Base-by-base conservation (phyloP, 2,888 invertebrate genomes). In the Caenorhabditis drosophilae region DNA sequence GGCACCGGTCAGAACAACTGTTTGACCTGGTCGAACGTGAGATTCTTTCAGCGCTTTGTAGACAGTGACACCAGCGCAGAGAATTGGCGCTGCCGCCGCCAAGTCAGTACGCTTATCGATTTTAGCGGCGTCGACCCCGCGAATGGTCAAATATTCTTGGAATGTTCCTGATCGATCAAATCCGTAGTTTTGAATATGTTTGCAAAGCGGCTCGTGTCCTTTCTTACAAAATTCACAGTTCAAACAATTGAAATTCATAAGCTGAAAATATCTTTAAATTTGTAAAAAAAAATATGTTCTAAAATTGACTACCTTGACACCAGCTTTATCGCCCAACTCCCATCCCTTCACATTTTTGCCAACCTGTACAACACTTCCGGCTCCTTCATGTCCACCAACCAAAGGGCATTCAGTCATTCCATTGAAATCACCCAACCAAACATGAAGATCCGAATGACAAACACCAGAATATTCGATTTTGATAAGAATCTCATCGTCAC, bases 371-470 rank as follows among this genome's bases (percentile, higher is more conserved):
- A 74, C 74, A 25, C 51, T 48, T 44, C 74, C 74, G 45, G 64
- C 70, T 47, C 74, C 74, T 64, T 74, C 74, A 49, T 74, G 74
- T 44, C 74, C 74, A 35, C 71, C 73, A 40, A 73, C 63, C 31
- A 66, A 48, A 45, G 69, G 69, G 36, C 59, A 59, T 23, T 49
- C 51, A 26, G 47, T 62, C 46, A 60, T 55, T 27, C 35, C 55
- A 12, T 54, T 49, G 42, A 55, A 46, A 34, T 68, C 68, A 34
- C 68, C 68, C 9, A 63, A 49, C 63, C 63, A 68, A 22, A 54
- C 60, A 35, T 68, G 64, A 26, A 74, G 57, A 53, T 74, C 74
- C 12, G 70, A 68, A 49, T 73, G 72, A 51, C 74, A 74, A 22
- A 74, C 70, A 46, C 71, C 71, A 36, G 71, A 66, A 41, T 69